Base-by-base conservation (phyloP, 2,888 invertebrate species). In the Sycophila texana region DNA sequence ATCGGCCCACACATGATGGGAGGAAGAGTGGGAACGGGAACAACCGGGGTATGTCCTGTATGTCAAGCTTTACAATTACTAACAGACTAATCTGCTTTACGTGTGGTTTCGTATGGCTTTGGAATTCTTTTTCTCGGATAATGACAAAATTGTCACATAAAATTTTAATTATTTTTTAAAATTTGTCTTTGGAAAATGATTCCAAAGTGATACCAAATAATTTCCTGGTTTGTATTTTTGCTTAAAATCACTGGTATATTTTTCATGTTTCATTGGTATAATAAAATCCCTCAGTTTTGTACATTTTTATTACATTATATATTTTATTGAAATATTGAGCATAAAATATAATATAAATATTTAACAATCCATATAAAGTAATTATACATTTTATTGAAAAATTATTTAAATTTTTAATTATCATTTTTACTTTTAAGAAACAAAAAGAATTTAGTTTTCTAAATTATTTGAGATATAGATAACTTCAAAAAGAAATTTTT, bases 1-100 rank as follows among this genome's bases (percentile, higher is more conserved):
- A 95, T 97, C 86, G 95, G 95, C 86, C 96, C 94, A 86, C 96
- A 96, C 91, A 94, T 97, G 92, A 94, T 96, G 84, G 95, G 95
- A 85, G 92, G 95, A 68, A 92, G 97, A 89, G 95, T 96, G 72
- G 95, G 96, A 85, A 95, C 96, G 72, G 95, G 96, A 85, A 94
- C 95, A 90, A 96, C 96, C 85, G 95, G 94, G 90, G 95, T 95
- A 93, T 94, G 93, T 77, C 74, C 74, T 80, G 53, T 53, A 73
- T 78, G 65, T 65, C 70, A 70, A 55, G 77, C 74, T 74, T 80
- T 30, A 39, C 16, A n/a, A 47, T 66, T 72, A 12, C 20, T 73
- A 74, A 79, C 73, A 67, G 2, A 51, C 51, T 74, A 60, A 72
- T 14, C 13, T 58, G 57, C 73, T 58, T n/a, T 58, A 13, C 14